These are phyloP conservation scores for Sphenodon punctatus DNA, from an alignment of 2,797 vertebrate species.

Conservation along the genomic window DNA sequence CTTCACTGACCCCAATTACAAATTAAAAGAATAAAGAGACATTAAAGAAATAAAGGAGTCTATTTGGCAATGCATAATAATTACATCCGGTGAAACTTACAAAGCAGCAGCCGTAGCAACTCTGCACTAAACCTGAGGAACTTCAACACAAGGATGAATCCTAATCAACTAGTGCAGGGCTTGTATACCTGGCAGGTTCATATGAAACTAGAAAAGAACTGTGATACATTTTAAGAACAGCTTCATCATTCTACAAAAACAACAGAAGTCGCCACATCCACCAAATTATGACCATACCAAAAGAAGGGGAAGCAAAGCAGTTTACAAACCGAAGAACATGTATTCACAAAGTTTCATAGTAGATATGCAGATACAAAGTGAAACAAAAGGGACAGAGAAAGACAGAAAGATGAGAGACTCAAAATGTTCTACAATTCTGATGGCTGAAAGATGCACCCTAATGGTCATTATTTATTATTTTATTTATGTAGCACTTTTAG, in stretches of 20 bases:
- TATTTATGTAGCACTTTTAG: too few relatives aligned
- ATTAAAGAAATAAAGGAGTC: conserved; percentile 27
- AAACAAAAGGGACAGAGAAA: background rate
- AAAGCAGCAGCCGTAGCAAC: conserved; percentile 27
- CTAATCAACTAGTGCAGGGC: conserved; percentile 6
- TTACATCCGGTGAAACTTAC: conserved; percentile 37
- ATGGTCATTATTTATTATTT: too few relatives aligned
- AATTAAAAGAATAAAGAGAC: conserved; percentile 50
- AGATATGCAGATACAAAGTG: background rate
- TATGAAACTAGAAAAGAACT: conserved; percentile 21
- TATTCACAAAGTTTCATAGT: background rate
- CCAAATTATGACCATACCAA: background rate
- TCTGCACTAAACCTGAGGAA: conserved; percentile 17
- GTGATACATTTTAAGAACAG: conserved; percentile 12
- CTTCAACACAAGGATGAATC: conserved; percentile 38
- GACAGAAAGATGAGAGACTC: background rate
- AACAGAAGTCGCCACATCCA: background rate
- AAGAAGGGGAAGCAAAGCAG: background rate
- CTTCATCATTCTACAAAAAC: conserved; percentile 17
- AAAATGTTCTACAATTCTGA: too few relatives aligned
- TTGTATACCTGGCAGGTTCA: conserved; percentile 9
- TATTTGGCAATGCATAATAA: conserved; percentile 55
- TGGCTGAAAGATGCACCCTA: too few relatives aligned
- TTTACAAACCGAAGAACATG: background rate
- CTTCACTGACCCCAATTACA: conserved; percentile 58